Percentiles rank a stretch among this genome's conserved stretches.
Conservation (phyloP, 2,113 vertebrate genomes). For the Anguilla japonica region DNA sequence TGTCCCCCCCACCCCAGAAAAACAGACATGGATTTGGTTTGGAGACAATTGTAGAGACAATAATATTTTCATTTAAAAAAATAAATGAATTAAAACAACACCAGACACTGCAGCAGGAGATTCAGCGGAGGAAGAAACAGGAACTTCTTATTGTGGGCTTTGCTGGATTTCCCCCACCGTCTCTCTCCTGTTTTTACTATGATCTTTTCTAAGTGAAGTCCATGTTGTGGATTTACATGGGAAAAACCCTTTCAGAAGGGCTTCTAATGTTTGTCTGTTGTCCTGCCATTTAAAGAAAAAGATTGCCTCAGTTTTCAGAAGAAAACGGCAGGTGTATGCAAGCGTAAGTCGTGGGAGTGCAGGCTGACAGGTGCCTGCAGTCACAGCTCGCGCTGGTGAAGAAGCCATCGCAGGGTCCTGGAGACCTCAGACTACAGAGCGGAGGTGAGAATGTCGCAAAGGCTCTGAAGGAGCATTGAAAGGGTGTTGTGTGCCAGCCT, state of each 20-base stretch:
- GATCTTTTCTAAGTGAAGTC: constrained; percentile 36
- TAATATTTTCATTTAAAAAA: neutral
- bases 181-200: constrained; percentile 43
- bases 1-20: neutral
- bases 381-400: no score
- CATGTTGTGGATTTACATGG: constrained; percentile 36
- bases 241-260: constrained; percentile 6
- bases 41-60: neutral
- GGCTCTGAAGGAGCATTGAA: neutral
- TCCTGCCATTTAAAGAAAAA: constrained; percentile 29
- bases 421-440: neutral
- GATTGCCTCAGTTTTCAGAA: constrained; percentile 23
- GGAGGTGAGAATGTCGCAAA: neutral
- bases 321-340: constrained; percentile 11
- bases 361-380: neutral
- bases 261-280: constrained; percentile 37
- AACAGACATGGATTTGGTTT: neutral
- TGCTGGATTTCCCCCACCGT: constrained; percentile 30
- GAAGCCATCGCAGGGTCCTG: no score
- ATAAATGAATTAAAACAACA: neutral
- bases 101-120: neutral
- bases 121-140: neutral
- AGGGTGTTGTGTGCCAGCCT: neutral
- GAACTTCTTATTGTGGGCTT: constrained; percentile 20
- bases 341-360: neutral